A percentile compares a stretch with the other conserved stretches of the same genome.
These are phyloP conservation scores for Galleria mellonella DNA, from an alignment of 1,140 invertebrate species.

Conservation along the genomic window DNA sequence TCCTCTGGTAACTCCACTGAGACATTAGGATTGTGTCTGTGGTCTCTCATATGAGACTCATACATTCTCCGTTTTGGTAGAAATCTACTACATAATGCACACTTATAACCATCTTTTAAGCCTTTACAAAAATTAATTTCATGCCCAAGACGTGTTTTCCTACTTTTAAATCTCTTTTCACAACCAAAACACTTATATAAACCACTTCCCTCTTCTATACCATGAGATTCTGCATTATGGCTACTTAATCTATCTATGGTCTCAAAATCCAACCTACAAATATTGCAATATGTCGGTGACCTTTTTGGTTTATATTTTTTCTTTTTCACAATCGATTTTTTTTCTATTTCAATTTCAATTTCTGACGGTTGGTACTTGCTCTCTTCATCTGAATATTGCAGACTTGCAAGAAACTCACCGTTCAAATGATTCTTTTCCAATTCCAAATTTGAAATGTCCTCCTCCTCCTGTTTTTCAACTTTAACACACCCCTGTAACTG, in stretches of 20 bases:
- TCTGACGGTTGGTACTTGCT: background rate
- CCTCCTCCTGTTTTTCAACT: slow-evolving; percentile 10
- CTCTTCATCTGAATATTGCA: slow-evolving; percentile 1
- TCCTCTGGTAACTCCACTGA: slow-evolving; percentile 30
- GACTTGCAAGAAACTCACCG: slow-evolving; percentile 5
- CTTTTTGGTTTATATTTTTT: slow-evolving; percentile 28
- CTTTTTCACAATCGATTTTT: slow-evolving; percentile 23
- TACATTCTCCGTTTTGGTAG: slow-evolving; percentile 42
- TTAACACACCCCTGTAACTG: slow-evolving; percentile 10
- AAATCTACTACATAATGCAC: slow-evolving; percentile 33
- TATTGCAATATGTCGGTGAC: slow-evolving; percentile 45
- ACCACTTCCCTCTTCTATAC: slow-evolving; percentile 32
- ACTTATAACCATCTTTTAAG: slow-evolving; percentile 54
- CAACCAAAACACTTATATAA: slow-evolving; percentile 57
- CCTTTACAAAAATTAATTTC: slow-evolving; percentile 52
- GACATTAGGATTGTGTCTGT: slow-evolving; percentile 27
- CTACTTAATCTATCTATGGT: slow-evolving; percentile 18
- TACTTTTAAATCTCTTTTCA: slow-evolving; percentile 42
- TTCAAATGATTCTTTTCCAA: background rate
- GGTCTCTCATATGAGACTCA: slow-evolving; percentile 44
- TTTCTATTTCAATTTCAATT: slow-evolving; percentile 1
- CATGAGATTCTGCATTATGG: slow-evolving; percentile 42
- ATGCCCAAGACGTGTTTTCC: slow-evolving; percentile 37
- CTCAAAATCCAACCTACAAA: slow-evolving; percentile 39
- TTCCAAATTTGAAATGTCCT: slow-evolving; percentile 5